Evolutionary conservation across 2,797 vertebrate genomes (phyloP).

Genomic region (Platyrinchus mystaceus): DNA sequence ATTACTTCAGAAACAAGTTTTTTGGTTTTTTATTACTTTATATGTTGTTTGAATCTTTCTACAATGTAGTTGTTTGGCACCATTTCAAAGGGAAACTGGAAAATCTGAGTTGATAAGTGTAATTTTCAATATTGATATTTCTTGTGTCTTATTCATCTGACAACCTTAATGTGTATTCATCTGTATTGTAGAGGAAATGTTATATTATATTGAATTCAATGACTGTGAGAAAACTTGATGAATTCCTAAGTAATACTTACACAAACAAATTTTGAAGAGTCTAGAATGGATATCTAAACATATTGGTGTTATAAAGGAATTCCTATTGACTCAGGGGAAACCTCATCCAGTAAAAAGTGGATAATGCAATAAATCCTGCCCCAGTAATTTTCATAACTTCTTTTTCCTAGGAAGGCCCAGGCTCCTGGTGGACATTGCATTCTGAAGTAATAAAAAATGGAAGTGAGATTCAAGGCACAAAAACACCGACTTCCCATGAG

Average conservation of each 20-base stretch:
- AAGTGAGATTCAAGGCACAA: conserved; percentile 62
- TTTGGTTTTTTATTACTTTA: neutral
- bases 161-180: neutral
- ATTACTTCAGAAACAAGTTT: neutral
- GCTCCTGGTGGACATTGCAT: conserved; percentile 68
- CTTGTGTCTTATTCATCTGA: neutral
- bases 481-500: conserved; percentile 59
- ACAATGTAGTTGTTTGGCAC: neutral
- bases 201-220: neutral
- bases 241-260: neutral
- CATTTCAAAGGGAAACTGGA: neutral
- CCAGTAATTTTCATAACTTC: neutral
- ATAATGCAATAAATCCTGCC: neutral
- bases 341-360: neutral
- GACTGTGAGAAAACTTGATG: neutral
- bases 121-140: neutral
- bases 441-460: conserved; percentile 61
- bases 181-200: neutral
- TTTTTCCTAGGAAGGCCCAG: conserved; percentile 67
- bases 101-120: neutral
- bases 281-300: neutral
- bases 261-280: neutral
- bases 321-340: neutral
- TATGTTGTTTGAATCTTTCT: neutral
- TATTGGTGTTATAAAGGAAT: neutral